Evolutionary conservation across 2,113 vertebrate genomes (phyloP).

Genomic region (Periophthalmus modestus): DNA sequence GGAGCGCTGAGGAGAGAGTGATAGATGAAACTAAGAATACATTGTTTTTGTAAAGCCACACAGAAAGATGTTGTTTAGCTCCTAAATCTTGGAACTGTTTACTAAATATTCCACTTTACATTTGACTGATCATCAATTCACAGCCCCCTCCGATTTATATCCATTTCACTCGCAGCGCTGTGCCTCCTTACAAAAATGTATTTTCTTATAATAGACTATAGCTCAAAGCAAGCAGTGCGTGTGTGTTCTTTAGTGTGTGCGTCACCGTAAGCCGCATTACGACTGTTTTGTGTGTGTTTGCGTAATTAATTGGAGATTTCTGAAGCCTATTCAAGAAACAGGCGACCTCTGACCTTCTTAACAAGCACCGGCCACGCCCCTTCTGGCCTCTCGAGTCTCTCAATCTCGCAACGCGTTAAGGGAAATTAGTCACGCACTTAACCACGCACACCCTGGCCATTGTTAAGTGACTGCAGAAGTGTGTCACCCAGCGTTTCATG

Average conservation of each 20-base stretch:
- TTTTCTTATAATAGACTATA: conserved; percentile 47
- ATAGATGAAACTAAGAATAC: conserved; percentile 60
- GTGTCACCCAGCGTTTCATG: conserved; percentile 71
- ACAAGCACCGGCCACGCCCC: conserved; percentile 67
- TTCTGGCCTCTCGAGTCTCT: conserved; percentile 58
- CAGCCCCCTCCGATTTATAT: conserved; percentile 32
- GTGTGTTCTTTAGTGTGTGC: conserved; percentile 7
- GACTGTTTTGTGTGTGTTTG: conserved; percentile 57
- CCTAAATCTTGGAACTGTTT: conserved; percentile 47
- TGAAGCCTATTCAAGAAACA: conserved; percentile 64
- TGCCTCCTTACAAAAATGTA: conserved; percentile 32
- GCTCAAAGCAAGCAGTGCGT: conserved; percentile 8
- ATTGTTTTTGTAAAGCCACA: conserved; percentile 35
- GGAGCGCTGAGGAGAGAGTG: conserved; percentile 59
- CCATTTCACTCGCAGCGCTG: conserved; percentile 32
- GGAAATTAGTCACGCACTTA: conserved; percentile 76
- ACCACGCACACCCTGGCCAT: conserved; percentile 65
- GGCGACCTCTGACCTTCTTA: conserved; percentile 74
- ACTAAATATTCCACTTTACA: conserved; percentile 39
- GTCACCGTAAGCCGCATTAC: conserved; percentile 17
- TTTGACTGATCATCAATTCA: conserved; percentile 51
- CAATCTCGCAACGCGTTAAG: conserved; percentile 72
- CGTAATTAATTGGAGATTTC: conserved; percentile 77
- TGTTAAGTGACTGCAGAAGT: conserved; percentile 70
- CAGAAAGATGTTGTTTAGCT: conserved; percentile 44